Conservation (phyloP, 2,113 vertebrate species). For the Nycticryphes semicollaris region DNA sequence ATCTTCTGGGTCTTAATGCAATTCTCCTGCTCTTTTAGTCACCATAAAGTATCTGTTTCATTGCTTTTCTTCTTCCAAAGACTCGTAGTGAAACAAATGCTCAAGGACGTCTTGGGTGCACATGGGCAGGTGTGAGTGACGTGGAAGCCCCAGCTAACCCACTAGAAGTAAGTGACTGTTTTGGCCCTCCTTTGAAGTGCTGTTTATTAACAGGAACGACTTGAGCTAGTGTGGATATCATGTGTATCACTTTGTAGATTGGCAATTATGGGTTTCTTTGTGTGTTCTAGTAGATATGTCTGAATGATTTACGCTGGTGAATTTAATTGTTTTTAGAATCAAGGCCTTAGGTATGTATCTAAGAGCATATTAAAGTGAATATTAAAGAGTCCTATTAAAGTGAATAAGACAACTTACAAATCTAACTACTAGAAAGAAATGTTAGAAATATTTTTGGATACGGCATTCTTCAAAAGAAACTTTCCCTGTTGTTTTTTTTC, state of each 20-base stretch:
- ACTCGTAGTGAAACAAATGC: not conserved
- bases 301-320: not conserved
- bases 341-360: no score
- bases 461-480: not conserved
- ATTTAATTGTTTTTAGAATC: no score
- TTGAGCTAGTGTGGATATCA: not conserved
- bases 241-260: not conserved
- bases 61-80: slow-evolving; percentile 55
- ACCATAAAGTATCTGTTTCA: not conserved
- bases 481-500: not conserved
- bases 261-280: not conserved
- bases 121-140: not conserved
- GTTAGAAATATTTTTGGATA: not conserved
- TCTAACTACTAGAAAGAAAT: not conserved
- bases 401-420: no score
- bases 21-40: not conserved
- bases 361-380: no score
- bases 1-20: not conserved
- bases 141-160: slow-evolving; percentile 1
- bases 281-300: not conserved
- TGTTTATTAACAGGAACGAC: not conserved
- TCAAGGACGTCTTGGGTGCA: not conserved
- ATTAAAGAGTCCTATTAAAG: no score
- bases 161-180: slow-evolving; percentile 61
- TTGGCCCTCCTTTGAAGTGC: not conserved